These are phyloP conservation scores for Harpalus rufipes DNA, from an alignment of 2,888 invertebrate species.

Conservation along the genomic window DNA sequence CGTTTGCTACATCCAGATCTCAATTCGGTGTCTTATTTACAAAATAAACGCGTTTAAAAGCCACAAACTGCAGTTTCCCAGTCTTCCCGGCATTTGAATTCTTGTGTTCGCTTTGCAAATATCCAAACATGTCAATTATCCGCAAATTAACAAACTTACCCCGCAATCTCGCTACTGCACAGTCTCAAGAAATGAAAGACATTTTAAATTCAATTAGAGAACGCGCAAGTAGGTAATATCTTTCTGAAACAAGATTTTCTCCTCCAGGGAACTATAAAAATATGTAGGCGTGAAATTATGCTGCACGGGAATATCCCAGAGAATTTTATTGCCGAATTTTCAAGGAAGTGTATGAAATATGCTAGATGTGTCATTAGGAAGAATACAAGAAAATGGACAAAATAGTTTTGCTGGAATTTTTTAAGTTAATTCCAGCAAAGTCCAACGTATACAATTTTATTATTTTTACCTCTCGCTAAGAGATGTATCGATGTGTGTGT, in stretches of 20 bases:
- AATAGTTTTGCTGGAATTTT: too few species aligned
- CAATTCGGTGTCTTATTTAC: too few species aligned
- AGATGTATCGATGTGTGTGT: too few species aligned
- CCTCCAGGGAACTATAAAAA: slow-evolving; percentile 48
- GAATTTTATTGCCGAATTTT: slow-evolving; percentile 51
- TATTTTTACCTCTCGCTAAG: too few species aligned
- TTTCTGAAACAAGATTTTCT: slow-evolving; percentile 52
- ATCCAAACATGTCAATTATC: slow-evolving; percentile 25
- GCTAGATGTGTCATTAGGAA: neutral
- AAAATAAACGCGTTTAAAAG: too few species aligned
- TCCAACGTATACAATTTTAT: too few species aligned
- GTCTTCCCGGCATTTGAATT: neutral
- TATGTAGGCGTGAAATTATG: slow-evolving; percentile 54
- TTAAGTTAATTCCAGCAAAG: too few species aligned
- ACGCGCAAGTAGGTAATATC: slow-evolving; percentile 37
- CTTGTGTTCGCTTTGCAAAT: neutral
- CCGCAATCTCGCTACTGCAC: slow-evolving; percentile 22
- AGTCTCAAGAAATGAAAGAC: slow-evolving; percentile 35
- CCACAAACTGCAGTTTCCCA: neutral
- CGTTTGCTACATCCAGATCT: neutral
- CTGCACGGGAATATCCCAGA: slow-evolving; percentile 17
- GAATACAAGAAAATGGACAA: neutral
- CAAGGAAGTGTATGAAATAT: slow-evolving; percentile 9
- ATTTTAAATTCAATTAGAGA: slow-evolving; percentile 54
- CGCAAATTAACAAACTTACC: slow-evolving; percentile 25